Base-by-base conservation (phyloP, 2,888 invertebrate species). In the Ptilodon capucinus region DNA sequence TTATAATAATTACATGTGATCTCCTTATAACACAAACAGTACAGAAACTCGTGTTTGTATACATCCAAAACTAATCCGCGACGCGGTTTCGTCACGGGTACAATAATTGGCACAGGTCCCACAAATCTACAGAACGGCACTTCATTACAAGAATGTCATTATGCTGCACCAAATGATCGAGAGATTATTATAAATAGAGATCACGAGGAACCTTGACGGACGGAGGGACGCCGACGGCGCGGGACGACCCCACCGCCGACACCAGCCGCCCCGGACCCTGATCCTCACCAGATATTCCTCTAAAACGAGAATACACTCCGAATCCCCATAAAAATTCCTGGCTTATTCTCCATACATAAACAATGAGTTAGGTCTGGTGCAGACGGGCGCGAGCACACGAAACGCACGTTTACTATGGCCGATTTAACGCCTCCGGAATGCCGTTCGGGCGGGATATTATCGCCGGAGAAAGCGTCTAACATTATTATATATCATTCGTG, bases 301-400 rank as follows among this genome's bases (percentile, higher is more conserved):
- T 79, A 84, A 70, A 82, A 77, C 68, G 64, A 79, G 74, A 80
- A 76, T 76, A 80, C 75, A 76, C 71, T 65, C 68, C 74, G 65
- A 77, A 81, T 82, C 72, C 81, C 80, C 79, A 84, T 84, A 85
- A 89, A 89, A 89, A 86, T 83, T 87, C 87, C 84, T 81, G 83
- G 81, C 78, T 84, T 84, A 86, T 80, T 85, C 84, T 85, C 89
- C 88, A 90, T 91, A 91, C 91, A 91, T 91, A 91, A 91, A 91
- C 91, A 91, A 91, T 91, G 91, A 91, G 90, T 85, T 84, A 80
- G 84, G 80, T 83, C 88, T 88, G 87, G 87, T 87, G 89, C 85
- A 83, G 86, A 87, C 86, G 77, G 83, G 83, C 80, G 81, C 81
- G 83, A 86, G 81, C 84, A 84, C 86, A 87, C 83, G 76, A 80